phyloP scores from a whole-genome alignment of 2,113 vertebrate species.

The Triplophysa tibetana region DNA sequence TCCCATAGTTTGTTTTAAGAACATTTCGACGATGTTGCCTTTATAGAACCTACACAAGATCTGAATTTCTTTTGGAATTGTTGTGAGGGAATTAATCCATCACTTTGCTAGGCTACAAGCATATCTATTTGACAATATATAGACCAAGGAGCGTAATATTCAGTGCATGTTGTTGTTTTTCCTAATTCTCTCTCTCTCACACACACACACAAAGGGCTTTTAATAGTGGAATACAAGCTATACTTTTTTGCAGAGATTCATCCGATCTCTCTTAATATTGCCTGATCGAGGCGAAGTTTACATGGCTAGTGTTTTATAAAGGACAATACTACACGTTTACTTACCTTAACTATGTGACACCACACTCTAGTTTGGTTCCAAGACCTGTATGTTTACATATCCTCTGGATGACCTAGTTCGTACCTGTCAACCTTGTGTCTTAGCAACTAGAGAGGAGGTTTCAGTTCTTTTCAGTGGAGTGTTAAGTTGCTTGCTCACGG shows the following conservation, averaged over 20 bases:
- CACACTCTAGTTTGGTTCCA: conserved; percentile 27
- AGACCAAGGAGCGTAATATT: conserved; percentile 28
- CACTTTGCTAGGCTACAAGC: conserved; percentile 40
- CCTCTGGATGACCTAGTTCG: conserved; percentile 31
- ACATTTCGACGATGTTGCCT: conserved; percentile 48
- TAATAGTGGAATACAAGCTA: conserved; percentile 47
- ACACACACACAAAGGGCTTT: conserved; percentile 56
- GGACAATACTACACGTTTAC: conserved; percentile 42
- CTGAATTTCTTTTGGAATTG: conserved; percentile 20
- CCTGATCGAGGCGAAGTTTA: conserved; percentile 54
- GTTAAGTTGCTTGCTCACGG: conserved; percentile 17
- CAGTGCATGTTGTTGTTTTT: conserved; percentile 39
- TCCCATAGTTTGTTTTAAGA: conserved; percentile 12
- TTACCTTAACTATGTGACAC: conserved; percentile 38
- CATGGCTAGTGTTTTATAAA: conserved; percentile 53
- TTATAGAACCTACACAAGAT: conserved; percentile 44
- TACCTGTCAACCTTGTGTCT: conserved; percentile 43
- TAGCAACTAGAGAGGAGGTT: conserved; percentile 34
- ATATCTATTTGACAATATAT: conserved; percentile 29
- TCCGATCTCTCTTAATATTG: conserved; percentile 38
- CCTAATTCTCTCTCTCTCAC: conserved; percentile 34
- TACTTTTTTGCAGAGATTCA: conserved; percentile 35
- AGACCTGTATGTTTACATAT: conserved; percentile 53
- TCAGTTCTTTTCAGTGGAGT: conserved; percentile 13
- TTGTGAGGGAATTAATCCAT: conserved; percentile 41